Evolutionary conservation across 2,113 vertebrate genomes (phyloP).

Genomic region (Arizona elegans): DNA sequence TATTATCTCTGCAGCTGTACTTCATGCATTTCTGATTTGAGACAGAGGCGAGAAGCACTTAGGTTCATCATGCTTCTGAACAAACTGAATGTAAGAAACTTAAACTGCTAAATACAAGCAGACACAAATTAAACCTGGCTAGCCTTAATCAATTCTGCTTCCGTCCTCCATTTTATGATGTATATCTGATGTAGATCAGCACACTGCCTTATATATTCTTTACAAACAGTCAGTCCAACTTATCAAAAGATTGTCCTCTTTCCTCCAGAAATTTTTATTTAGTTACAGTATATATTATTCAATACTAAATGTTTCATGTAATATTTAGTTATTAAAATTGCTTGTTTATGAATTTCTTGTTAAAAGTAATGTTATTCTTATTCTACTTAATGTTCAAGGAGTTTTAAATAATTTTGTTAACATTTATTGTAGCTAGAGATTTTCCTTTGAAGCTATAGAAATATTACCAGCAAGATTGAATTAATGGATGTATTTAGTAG

Average conservation of each 20-base stretch:
- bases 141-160: conserved; percentile 49
- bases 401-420: conserved; percentile 38
- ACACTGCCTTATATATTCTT: not conserved
- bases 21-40: conserved; percentile 82
- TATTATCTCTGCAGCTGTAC: conserved; percentile 85
- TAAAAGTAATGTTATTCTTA: conserved; percentile 16
- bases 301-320: not conserved
- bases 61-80: conserved; percentile 72
- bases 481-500: conserved; percentile 8
- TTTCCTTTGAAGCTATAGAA: conserved; percentile 21
- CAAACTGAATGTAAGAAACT: conserved; percentile 72
- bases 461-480: conserved; percentile 40
- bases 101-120: conserved; percentile 74
- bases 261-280: not conserved
- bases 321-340: not conserved
- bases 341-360: conserved; percentile 13
- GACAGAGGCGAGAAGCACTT: conserved; percentile 73
- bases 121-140: conserved; percentile 66
- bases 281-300: not conserved
- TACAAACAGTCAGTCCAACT: not conserved
- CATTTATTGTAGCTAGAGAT: conserved; percentile 20
- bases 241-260: not conserved
- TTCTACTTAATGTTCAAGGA: conserved; percentile 33
- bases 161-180: not conserved
- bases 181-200: not conserved